Evolutionary conservation across 2,113 vertebrate genomes (phyloP).

Genomic region (Callaeas wilsoni): DNA sequence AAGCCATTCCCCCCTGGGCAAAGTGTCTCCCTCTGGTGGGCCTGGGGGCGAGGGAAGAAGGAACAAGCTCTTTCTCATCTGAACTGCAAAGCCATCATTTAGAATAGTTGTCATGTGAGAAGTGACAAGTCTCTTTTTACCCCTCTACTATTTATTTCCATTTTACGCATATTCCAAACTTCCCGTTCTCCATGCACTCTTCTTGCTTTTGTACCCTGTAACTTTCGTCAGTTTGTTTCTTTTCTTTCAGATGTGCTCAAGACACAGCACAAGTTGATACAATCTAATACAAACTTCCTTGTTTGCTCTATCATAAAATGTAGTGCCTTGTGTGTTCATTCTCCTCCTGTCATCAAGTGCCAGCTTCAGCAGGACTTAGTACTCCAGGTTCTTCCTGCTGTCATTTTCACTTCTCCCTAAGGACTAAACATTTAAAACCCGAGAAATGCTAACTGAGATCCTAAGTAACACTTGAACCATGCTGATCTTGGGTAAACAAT

Average conservation of each 20-base stretch:
- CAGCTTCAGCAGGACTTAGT: conserved; percentile 24
- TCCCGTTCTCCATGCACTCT: background rate
- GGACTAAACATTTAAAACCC: conserved; percentile 26
- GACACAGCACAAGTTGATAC: conserved; percentile 12
- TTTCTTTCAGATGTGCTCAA: conserved; percentile 14
- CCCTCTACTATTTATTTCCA: background rate
- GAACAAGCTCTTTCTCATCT: background rate
- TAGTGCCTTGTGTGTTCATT: conserved; percentile 19
- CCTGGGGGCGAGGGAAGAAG: rapidly evolving
- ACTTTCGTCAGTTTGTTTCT: background rate
- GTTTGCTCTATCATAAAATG: conserved; percentile 16
- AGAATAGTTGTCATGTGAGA: background rate
- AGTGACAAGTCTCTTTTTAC: background rate
- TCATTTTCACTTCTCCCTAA: conserved; percentile 48
- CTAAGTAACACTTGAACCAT: conserved; percentile 43
- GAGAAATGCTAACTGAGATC: conserved; percentile 26
- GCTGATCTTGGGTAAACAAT: conserved; percentile 35
- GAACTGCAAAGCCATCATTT: background rate
- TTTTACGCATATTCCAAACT: background rate
- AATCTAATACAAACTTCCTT: conserved; percentile 54
- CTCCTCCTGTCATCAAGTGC: conserved; percentile 53
- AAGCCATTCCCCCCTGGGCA: background rate
- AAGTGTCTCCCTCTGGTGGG: background rate
- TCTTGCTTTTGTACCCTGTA: background rate
- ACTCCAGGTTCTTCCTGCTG: conserved; percentile 56